phyloP scores from a whole-genome alignment of 2,113 vertebrate genomes.

The Nycticorax nycticorax region DNA sequence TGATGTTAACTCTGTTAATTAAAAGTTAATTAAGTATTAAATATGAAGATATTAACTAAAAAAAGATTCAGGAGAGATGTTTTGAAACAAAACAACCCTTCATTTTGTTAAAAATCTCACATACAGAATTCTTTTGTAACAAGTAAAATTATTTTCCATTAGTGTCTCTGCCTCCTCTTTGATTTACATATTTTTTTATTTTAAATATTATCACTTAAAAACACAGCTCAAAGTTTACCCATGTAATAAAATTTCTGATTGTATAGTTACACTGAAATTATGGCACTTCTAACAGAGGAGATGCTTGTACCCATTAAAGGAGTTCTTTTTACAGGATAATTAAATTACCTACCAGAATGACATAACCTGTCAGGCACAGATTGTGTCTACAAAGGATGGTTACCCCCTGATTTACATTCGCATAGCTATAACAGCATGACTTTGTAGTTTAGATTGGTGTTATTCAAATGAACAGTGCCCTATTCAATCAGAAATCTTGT shows the following conservation, averaged over 20 bases:
- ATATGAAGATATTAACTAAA: not conserved
- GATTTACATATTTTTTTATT: not conserved
- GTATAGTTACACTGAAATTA: not conserved
- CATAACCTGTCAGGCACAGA: not conserved
- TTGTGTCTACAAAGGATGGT: not conserved
- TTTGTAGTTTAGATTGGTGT: not conserved
- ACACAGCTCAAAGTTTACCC: not conserved
- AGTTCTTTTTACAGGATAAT: not conserved
- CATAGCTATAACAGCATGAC: not conserved
- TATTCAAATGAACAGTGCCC: not conserved
- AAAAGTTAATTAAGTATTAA: not conserved
- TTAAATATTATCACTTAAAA: not conserved
- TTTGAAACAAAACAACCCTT: not conserved
- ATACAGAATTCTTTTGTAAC: not conserved
- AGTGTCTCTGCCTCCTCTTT: not conserved
- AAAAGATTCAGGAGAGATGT: not conserved
- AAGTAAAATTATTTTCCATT: not conserved
- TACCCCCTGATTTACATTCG: not conserved
- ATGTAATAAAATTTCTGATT: not conserved
- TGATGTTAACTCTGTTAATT: not conserved
- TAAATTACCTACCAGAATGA: not conserved
- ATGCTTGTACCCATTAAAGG: not conserved
- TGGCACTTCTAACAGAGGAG: not conserved
- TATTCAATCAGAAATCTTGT: not conserved
- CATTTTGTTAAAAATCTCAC: not conserved